These are phyloP conservation scores for Listronotus oregonensis DNA, from an alignment of 1,140 invertebrate species.

Conservation along the genomic window DNA sequence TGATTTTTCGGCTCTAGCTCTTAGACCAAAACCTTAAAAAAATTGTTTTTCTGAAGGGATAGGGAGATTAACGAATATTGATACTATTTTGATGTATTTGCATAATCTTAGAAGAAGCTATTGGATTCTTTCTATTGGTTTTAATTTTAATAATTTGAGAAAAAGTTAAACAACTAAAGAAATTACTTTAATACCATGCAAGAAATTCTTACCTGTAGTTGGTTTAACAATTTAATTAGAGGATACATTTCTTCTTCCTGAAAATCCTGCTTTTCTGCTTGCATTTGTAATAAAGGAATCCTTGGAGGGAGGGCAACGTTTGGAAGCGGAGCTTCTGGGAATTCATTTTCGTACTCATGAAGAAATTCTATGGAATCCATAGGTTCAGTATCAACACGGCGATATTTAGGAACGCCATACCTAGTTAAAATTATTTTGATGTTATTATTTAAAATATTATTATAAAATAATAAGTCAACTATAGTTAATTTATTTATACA, in stretches of 20 bases:
- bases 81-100: no score
- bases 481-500: not conserved
- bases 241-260: slow-evolving; percentile 40
- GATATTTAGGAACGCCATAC: slow-evolving; percentile 30
- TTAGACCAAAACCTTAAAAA: no score
- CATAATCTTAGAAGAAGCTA: no score
- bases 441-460: not conserved
- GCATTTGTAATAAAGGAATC: not conserved
- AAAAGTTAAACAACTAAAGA: no score
- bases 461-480: not conserved
- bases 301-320: not conserved
- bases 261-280: slow-evolving; percentile 17
- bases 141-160: no score
- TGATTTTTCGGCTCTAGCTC: no score
- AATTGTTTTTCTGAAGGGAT: no score
- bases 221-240: slow-evolving; percentile 40
- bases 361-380: slow-evolving; percentile 31
- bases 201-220: slow-evolving; percentile 27
- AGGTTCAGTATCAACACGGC: slow-evolving; percentile 20
- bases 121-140: no score
- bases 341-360: slow-evolving; percentile 18
- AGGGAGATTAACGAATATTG: no score
- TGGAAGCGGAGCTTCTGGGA: not conserved
- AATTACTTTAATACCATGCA: no score
- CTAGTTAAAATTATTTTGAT: not conserved